These are phyloP conservation scores for Sardinella longiceps DNA, from an alignment of 2,797 vertebrate genomes.

Conservation along the genomic window DNA sequence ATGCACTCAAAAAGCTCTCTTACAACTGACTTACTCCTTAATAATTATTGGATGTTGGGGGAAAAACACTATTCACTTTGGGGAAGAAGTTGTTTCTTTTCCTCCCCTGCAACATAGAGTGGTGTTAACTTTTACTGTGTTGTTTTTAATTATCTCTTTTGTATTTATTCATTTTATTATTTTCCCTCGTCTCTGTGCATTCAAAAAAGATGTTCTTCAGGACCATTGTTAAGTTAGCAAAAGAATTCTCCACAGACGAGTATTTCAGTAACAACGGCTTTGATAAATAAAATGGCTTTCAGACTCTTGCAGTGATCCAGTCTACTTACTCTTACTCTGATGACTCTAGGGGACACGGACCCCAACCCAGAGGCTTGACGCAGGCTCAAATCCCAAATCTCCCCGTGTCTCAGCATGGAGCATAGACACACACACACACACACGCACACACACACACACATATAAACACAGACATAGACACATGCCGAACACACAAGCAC, in stretches of 20 bases:
- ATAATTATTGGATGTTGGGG: background rate
- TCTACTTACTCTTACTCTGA: background rate
- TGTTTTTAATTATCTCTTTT: background rate
- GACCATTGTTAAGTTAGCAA: background rate
- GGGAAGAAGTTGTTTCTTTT: background rate
- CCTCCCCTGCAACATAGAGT: background rate
- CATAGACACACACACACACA: background rate
- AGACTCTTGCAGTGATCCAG: constrained; percentile 15
- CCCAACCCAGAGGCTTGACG: background rate
- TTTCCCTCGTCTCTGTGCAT: background rate
- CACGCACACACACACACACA: too few relatives aligned
- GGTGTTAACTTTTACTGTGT: background rate
- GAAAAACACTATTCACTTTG: background rate
- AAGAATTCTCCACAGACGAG: background rate
- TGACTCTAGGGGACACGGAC: background rate
- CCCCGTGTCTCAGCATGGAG: background rate
- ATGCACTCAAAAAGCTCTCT: background rate
- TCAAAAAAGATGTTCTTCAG: background rate
- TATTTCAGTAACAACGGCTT: background rate
- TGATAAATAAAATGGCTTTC: constrained; percentile 21
- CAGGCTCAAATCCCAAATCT: background rate
- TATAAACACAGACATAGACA: too few relatives aligned
- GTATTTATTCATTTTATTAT: constrained; percentile 22
- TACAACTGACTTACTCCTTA: too few relatives aligned
- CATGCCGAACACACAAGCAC: too few relatives aligned